These are phyloP conservation scores for Beris morrisii DNA, from an alignment of 2,888 invertebrate genomes.

Conservation along the genomic window DNA sequence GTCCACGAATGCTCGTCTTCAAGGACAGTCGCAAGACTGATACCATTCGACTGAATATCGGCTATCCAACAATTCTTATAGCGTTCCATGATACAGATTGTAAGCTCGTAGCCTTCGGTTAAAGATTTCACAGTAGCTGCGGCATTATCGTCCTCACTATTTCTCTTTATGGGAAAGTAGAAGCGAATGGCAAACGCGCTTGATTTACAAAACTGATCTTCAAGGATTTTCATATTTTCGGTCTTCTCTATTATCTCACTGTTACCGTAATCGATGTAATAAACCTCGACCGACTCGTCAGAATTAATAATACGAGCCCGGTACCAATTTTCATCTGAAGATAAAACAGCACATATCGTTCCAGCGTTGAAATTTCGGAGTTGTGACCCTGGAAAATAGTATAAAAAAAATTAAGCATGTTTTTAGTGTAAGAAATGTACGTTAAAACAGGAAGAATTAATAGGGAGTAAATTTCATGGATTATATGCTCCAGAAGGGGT, in stretches of 20 bases:
- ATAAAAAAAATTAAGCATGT: neutral
- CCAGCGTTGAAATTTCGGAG: slow-evolving; percentile 58
- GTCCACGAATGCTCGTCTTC: slow-evolving; percentile 46
- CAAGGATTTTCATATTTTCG: slow-evolving; percentile 57
- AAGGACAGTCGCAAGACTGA: slow-evolving; percentile 46
- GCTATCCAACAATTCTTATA: slow-evolving; percentile 36
- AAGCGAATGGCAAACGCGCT: slow-evolving; percentile 51
- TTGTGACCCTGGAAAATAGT: slow-evolving; percentile 44
- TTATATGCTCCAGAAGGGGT: too few relatives aligned
- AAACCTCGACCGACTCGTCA: slow-evolving; percentile 57
- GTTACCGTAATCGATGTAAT: slow-evolving; percentile 73
- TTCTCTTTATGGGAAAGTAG: slow-evolving; percentile 49
- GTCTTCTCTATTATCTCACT: slow-evolving; percentile 59
- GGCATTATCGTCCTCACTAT: slow-evolving; percentile 38
- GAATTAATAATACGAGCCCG: slow-evolving; percentile 62
- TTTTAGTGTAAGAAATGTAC: neutral
- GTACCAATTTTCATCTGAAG: slow-evolving; percentile 71
- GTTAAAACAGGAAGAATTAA: neutral
- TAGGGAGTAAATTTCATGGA: too few relatives aligned
- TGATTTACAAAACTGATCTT: slow-evolving; percentile 55
- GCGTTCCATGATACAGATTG: slow-evolving; percentile 36
- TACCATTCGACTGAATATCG: slow-evolving; percentile 40
- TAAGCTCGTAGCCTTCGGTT: slow-evolving; percentile 35
- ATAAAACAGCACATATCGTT: slow-evolving; percentile 64
- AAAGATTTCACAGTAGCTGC: slow-evolving; percentile 32